Evolutionary conservation across 2,113 vertebrate genomes (phyloP), one percentile per base, ranked within the genome.

Genomic region (Lagopus leucura): DNA sequence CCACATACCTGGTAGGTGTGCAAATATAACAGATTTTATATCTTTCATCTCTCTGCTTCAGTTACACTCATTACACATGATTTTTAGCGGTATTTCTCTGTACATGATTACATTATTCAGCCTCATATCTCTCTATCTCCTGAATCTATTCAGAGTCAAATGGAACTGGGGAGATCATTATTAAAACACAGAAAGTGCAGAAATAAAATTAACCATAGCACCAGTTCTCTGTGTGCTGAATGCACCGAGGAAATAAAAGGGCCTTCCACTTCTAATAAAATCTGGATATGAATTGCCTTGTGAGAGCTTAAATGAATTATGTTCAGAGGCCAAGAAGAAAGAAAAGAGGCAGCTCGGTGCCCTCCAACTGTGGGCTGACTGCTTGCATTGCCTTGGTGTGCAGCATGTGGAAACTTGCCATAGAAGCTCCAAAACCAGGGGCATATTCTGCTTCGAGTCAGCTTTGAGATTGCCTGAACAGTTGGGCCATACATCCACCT

Each of bases 171-270:
- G 78, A 92, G 87, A 70, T 92, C 1, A 1, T 92, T 92, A 96
- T 89, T 91, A 93, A 80, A 91, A 87, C 72, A 64, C 82, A 74
- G 85, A 76, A 73, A 81, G 60, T 45, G 66, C 3, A 82, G 91
- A 82, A 91, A 88, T 91, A 86, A 91, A 93, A 95, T 95, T 77
- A 92, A 89, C 64, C 36, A 25, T 15, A 40, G 58, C 28, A 24
- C 34, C 42, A 65, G 55, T 34, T 83, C 52, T 86, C 75, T 28
- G 28, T 64, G 75, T 80, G 82, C 47, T 48, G 72, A 89, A 94
- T 71, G 77, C 87, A 71, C 91, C 0, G 32, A 94, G 94, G 94
- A 92, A 96, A 95, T 93, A 85, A 95, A 93, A 88, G 75, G 47
- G 2, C 61, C 72, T 93, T 92, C 69, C 81, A 85, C 28, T 84